Conservation (phyloP, 2,888 invertebrate genomes). For the Xylocampa areola region DNA sequence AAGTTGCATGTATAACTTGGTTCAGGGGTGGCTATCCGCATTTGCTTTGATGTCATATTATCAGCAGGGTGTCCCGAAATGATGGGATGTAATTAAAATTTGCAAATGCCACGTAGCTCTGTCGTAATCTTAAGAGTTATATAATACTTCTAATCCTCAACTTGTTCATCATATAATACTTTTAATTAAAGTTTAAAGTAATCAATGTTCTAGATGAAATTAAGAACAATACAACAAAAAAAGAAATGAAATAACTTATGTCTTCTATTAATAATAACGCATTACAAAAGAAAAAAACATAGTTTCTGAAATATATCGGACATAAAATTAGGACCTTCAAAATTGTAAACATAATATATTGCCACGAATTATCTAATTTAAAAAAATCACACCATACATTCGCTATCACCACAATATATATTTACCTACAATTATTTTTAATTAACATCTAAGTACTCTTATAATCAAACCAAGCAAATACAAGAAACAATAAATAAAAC, state of each 20-base stretch:
- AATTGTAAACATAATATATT: too few relatives aligned
- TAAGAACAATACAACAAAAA: too few relatives aligned
- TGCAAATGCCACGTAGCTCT: constrained; percentile 52
- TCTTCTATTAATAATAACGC: too few relatives aligned
- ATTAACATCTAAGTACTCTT: constrained; percentile 12
- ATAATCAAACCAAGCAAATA: constrained; percentile 10
- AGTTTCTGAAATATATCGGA: too few relatives aligned
- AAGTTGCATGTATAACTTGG: constrained; percentile 16
- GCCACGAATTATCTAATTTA: too few relatives aligned
- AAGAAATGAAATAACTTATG: too few relatives aligned
- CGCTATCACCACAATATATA: too few relatives aligned
- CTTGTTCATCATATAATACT: background rate
- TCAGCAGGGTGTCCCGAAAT: constrained; percentile 73
- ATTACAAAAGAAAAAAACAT: too few relatives aligned
- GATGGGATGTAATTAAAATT: constrained; percentile 73
- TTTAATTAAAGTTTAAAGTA: background rate
- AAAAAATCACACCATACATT: too few relatives aligned
- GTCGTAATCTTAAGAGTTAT: constrained; percentile 39
- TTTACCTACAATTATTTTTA: constrained; percentile 11
- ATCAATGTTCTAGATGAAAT: too few relatives aligned
- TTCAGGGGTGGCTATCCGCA: constrained; percentile 62
- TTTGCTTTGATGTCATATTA: constrained; percentile 80
- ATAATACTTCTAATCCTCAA: constrained; percentile 20
- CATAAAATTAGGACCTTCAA: too few relatives aligned
- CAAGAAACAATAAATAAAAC: constrained; percentile 34